Conservation (phyloP, 2,113 vertebrate genomes). For the Cathartes aura region DNA sequence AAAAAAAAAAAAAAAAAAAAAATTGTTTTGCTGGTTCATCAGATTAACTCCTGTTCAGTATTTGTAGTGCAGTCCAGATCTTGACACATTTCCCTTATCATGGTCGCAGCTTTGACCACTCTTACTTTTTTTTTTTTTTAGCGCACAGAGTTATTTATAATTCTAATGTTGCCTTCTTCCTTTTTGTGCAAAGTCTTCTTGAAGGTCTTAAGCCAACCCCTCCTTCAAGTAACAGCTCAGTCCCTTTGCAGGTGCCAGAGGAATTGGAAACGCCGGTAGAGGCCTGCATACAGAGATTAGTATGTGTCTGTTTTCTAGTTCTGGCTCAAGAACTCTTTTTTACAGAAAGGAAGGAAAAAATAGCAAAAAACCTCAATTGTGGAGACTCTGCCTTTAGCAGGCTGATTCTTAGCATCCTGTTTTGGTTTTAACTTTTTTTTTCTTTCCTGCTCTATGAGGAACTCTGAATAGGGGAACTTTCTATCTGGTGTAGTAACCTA, state of each 20-base stretch:
- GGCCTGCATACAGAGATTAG: background rate
- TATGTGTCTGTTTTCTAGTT: background rate
- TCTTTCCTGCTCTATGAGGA: constrained; percentile 41
- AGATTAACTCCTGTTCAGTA: background rate
- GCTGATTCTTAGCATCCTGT: constrained; percentile 55
- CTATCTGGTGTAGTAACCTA: background rate
- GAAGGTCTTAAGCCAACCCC: background rate
- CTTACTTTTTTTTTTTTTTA: background rate
- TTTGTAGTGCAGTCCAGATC: background rate
- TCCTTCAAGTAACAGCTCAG: background rate
- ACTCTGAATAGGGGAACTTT: constrained; percentile 57
- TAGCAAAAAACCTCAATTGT: background rate
- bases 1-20: background rate
- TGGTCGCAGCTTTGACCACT: background rate
- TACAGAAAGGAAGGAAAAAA: background rate
- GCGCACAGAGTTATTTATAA: background rate
- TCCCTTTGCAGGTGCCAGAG: background rate
- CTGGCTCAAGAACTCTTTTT: background rate
- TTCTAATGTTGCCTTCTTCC: background rate
- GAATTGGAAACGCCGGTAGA: background rate
- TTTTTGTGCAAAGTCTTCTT: background rate
- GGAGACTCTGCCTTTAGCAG: constrained; percentile 32
- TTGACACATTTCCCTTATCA: background rate
- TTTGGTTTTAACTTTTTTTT: constrained; percentile 27
- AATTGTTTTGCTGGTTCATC: background rate